Base-by-base conservation (phyloP, 1,140 invertebrate species). In the Leptopilina boulardi region DNA sequence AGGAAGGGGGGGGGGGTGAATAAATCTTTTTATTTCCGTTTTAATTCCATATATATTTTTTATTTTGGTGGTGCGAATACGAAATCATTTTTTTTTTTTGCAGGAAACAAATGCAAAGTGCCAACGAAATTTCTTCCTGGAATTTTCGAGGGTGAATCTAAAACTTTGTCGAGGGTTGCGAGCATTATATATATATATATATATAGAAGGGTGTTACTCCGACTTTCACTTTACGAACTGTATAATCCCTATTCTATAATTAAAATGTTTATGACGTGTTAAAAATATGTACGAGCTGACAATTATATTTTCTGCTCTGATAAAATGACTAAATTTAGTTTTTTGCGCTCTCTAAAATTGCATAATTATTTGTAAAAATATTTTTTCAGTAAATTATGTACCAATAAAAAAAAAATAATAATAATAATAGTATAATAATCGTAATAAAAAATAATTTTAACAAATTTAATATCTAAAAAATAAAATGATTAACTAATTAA, bases 21-120 rank as follows among this genome's bases (percentile, higher is more conserved):
- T 11, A n/a, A 66, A 34, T 3, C 15, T 66, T 56, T 18, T 56
- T 23, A 30, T 66, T 66, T 66, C 59, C 59, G 26, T 66, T 66
- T 66, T 30, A 26, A 30, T 30, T 66, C 11, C 15, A n/a, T n/a
- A n/a, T n/a, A n/a, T n/a, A n/a, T n/a, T n/a, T n/a, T 5, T 66
- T 2, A 19, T 59, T 59, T 66, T 30, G 18, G 13, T n/a, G 10
- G 15, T 30, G 59, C 15, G 21, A 66, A 66, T 66, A n/a, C n/a
- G n/a, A 18, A 51, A 18, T 18, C 47, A 26, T 34, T 34, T 34
- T 38, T 38, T 38, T 38, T 38, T 8, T 66, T 13, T 13, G 21
- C 21, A 59, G 59, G 15, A 66, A 30, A 30, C 59, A 66, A 66
- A 66, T 66, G 59, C 59, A 66, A 66, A 66, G 21, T 59, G 56